Base-by-base conservation (phyloP, 2,113 vertebrate species). In the Penelope pileata region DNA sequence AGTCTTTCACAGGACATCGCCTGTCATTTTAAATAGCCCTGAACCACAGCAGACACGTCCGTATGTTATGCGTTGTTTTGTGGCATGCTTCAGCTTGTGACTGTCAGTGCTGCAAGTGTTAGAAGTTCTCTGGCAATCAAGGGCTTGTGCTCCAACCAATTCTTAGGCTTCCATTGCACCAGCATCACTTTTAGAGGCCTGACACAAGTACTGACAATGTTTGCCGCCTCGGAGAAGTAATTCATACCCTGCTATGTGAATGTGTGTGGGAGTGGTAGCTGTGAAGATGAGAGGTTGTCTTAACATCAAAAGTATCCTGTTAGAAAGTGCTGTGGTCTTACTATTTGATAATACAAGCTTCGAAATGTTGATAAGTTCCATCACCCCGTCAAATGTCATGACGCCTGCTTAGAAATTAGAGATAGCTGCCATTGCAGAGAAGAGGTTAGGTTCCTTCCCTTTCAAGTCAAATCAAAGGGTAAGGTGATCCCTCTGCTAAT, bases 1-100 rank as follows among this genome's bases (percentile, higher is more conserved):
- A 16, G 36, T 40, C 34, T 45, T 23, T 50, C 27, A 36, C 34
- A n/a, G 51, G 12, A n/a, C 30, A 69, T 50, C 24, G 8, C 32
- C 67, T 27, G n/a, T 21, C 12, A 6, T 69, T 63, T 36, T 30
- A 30, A 30, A 54, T 3, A 45, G 43, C 17, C 23, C 54, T 43
- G 4, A 50, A 38, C 2, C 0, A 0, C 32, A 54, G 70, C 34
- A 40, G 38, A 6, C 0, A 0, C 16, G 15, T 48, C 36, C 8
- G 50, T 54, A 17, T 6, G 30, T 48, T 87, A 24, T 14, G 21
- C 40, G 24, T 8, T 15, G 43, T 23, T 90, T 32, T 21, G 16
- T 12, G 26, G 40, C 32, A n/a, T 47, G 32, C 66, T 58, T 56
- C 1, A 5, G 24, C 34, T 45, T 67, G 17, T 23, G 83, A 10